A percentile compares a stretch with the other conserved stretches of the same genome.
phyloP scores from a whole-genome alignment of 1,140 invertebrate genomes.

The Euwallacea similis region DNA sequence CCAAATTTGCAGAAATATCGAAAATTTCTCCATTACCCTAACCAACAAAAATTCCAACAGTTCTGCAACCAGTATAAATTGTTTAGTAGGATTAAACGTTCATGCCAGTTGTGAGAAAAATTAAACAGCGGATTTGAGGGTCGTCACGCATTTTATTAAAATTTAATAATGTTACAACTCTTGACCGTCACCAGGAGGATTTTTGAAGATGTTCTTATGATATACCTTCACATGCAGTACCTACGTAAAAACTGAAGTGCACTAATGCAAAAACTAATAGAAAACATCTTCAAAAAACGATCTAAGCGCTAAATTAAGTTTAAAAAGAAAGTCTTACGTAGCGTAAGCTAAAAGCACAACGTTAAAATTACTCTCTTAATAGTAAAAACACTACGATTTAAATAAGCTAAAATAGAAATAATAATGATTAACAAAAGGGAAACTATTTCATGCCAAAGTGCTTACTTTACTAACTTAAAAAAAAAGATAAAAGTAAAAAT shows the following conservation, averaged over 20 bases:
- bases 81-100: background rate
- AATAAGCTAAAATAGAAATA: slow-evolving; percentile 39
- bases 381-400: slow-evolving; percentile 10
- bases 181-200: slow-evolving; percentile 49
- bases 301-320: slow-evolving; percentile 40
- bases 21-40: no score
- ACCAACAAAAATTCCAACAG: no score
- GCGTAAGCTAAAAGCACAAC: slow-evolving; percentile 35
- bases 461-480: slow-evolving; percentile 43
- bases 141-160: slow-evolving; percentile 52
- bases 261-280: slow-evolving; percentile 5
- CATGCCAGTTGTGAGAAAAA: slow-evolving; percentile 38
- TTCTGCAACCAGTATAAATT: background rate
- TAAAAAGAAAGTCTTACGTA: slow-evolving; percentile 27
- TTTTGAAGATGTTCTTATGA: slow-evolving; percentile 20
- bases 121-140: slow-evolving; percentile 51
- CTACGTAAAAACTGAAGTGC: background rate
- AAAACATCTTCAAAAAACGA: slow-evolving; percentile 38
- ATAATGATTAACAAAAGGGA: slow-evolving; percentile 29
- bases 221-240: background rate
- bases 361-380: slow-evolving; percentile 38
- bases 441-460: slow-evolving; percentile 46
- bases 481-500: slow-evolving; percentile 35
- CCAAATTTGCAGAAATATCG: no score
- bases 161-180: slow-evolving; percentile 48